Percentiles rank a stretch among this genome's conserved stretches.
These are phyloP conservation scores for Gryon sp. DNA, from an alignment of 1,140 invertebrate species.

Conservation along the genomic window DNA sequence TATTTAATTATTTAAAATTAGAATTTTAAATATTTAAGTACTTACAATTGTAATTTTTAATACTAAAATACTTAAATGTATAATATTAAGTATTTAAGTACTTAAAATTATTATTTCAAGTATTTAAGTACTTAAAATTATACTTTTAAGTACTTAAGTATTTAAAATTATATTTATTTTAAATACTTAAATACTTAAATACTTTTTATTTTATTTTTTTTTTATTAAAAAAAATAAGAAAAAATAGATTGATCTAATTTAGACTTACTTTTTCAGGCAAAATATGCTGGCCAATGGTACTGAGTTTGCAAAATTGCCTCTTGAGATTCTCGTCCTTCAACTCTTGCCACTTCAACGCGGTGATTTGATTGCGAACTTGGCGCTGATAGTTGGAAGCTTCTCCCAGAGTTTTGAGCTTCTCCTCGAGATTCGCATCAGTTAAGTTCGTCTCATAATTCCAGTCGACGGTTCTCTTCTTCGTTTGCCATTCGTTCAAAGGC, in stretches of 20 bases:
- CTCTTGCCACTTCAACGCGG: slow-evolving; percentile 83
- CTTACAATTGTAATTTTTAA: too few relatives aligned
- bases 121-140: too few relatives aligned
- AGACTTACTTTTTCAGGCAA: slow-evolving; percentile 82
- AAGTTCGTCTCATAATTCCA: slow-evolving; percentile 89
- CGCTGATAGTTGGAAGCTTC: slow-evolving; percentile 72
- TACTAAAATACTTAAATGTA: too few relatives aligned
- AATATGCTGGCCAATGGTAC: slow-evolving; percentile 84
- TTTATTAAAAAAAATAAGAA: too few relatives aligned
- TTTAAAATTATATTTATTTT: too few relatives aligned
- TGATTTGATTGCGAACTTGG: slow-evolving; percentile 81
- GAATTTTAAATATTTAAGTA: too few relatives aligned
- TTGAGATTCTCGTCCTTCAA: slow-evolving; percentile 82
- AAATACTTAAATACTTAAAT: too few relatives aligned
- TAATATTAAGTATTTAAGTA: too few relatives aligned
- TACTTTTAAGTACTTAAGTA: too few relatives aligned
- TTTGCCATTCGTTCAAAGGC: slow-evolving; percentile 80
- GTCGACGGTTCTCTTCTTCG: slow-evolving; percentile 79
- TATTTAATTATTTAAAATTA: too few relatives aligned
- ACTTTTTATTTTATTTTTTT: too few relatives aligned
- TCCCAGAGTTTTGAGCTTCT: slow-evolving; percentile 77
- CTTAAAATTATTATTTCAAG: too few relatives aligned
- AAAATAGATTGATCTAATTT: not conserved
- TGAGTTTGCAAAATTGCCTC: slow-evolving; percentile 84
- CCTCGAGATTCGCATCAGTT: slow-evolving; percentile 84